phyloP scores from a whole-genome alignment of 2,888 invertebrate genomes.

The Sarcophaga subvicina region DNA sequence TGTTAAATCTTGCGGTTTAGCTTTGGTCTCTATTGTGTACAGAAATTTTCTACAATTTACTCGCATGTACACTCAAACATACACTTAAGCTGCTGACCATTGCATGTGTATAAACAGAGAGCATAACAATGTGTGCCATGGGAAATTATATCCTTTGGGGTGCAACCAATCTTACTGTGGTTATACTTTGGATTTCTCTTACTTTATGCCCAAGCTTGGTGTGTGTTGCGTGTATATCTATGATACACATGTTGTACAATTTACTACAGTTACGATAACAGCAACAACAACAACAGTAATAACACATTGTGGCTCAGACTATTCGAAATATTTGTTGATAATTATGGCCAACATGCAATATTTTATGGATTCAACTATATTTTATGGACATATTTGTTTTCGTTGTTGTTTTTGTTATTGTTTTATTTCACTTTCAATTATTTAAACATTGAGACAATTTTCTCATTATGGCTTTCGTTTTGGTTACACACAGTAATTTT shows the following conservation, averaged over 20 bases:
- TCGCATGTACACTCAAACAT: neutral
- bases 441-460: too few species aligned
- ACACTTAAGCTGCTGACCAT: neutral
- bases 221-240: constrained; percentile 11
- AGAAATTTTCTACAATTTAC: constrained; percentile 8
- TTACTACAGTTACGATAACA: constrained; percentile 30
- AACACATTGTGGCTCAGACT: neutral
- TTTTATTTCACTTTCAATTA: too few species aligned
- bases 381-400: too few species aligned
- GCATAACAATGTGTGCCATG: too few species aligned
- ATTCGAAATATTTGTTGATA: constrained; percentile 43
- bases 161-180: constrained; percentile 16
- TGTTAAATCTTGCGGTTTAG: constrained; percentile 53
- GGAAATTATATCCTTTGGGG: constrained; percentile 16
- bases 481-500: too few species aligned
- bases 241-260: constrained; percentile 57
- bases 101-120: too few species aligned
- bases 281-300: neutral
- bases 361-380: neutral
- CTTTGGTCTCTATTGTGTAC: neutral
- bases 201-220: neutral
- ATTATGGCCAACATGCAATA: constrained; percentile 42
- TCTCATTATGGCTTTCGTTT: too few species aligned
- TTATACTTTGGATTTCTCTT: too few species aligned
- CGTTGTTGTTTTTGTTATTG: too few species aligned